Evolutionary conservation across 2,888 invertebrate species (phyloP), one percentile per base, ranked within the genome.

Genomic region (Cloeon dipterum): DNA sequence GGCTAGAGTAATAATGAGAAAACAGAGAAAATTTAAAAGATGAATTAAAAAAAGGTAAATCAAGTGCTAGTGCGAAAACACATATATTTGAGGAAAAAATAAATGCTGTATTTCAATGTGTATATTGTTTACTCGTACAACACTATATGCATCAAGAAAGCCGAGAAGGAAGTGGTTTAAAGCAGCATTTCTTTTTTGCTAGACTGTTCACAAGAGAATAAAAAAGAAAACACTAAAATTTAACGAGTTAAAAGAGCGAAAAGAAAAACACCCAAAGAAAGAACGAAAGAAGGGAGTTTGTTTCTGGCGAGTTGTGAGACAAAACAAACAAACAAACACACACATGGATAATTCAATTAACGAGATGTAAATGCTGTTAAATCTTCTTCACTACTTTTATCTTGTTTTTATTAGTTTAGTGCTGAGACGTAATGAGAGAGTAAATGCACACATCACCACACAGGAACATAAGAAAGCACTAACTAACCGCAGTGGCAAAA

Each of bases 301-400:
- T n/a, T n/a, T n/a, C n/a, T n/a, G n/a, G n/a, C n/a, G n/a, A n/a
- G n/a, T n/a, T n/a, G n/a, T n/a, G n/a, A n/a, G n/a, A n/a, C n/a
- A n/a, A n/a, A n/a, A n/a, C n/a, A n/a, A n/a, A n/a, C n/a, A n/a
- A n/a, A n/a, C n/a, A n/a, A n/a, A n/a, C n/a, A n/a, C n/a, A n/a
- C n/a, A n/a, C n/a, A n/a, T n/a, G n/a, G n/a, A n/a, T n/a, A n/a
- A n/a, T n/a, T 29, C 29, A 29, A 42, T 42, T 41, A 43, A 43
- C 44, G 44, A 45, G 43, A 44, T 45, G 45, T 45, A 45, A 44
- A 44, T 43, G 44, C 44, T 45, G 44, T 45, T 44, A 45, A 44
- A 43, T 44, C 41, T 44, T 29, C 29, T 29, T 41, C 43, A 45
- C n/a, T n/a, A n/a, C 44, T 42, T 44, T 42, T 40, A 43, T 41